These are phyloP conservation scores for Leuctra nigra DNA, from an alignment of 2,888 invertebrate genomes.

Conservation along the genomic window DNA sequence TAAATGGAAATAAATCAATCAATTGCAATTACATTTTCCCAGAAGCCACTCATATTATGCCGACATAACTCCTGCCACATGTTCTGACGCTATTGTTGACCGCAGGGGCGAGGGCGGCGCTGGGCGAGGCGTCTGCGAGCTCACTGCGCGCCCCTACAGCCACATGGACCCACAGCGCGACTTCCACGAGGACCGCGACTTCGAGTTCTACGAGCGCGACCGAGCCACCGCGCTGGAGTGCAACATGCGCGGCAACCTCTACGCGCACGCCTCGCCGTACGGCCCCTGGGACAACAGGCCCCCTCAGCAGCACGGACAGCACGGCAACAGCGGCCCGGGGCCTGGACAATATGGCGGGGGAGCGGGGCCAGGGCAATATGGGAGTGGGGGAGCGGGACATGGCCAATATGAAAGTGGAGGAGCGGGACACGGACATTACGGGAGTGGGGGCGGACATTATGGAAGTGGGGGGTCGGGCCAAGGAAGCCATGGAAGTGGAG, in stretches of 20 bases:
- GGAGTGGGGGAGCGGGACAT: slow-evolving; percentile 31
- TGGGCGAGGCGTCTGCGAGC: slow-evolving; percentile 69
- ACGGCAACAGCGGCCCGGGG: slow-evolving; percentile 19
- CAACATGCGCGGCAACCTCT: background rate
- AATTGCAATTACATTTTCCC: no score
- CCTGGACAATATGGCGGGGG: slow-evolving; percentile 21
- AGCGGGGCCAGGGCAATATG: slow-evolving; percentile 32
- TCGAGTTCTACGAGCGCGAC: slow-evolving; percentile 74
- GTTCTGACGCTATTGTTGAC: no score
- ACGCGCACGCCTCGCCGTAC: background rate
- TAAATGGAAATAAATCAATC: no score
- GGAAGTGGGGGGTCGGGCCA: background rate
- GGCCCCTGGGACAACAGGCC: slow-evolving; percentile 21
- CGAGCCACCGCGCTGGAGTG: slow-evolving; percentile 48
- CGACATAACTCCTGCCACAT: no score
- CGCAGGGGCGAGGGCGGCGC: slow-evolving; percentile 23
- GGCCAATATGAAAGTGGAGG: slow-evolving; percentile 15
- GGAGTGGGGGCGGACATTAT: background rate
- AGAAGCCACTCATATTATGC: no score
- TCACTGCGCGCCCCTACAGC: slow-evolving; percentile 63
- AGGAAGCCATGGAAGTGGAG: background rate
- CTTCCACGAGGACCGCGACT: slow-evolving; percentile 60
- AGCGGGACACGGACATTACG: background rate
- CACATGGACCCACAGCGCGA: slow-evolving; percentile 59
- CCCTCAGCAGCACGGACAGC: slow-evolving; percentile 20